Percentiles rank a stretch among this genome's conserved stretches.
phyloP scores from a whole-genome alignment of 2,113 vertebrate species.

The Microtus richardsoni region DNA sequence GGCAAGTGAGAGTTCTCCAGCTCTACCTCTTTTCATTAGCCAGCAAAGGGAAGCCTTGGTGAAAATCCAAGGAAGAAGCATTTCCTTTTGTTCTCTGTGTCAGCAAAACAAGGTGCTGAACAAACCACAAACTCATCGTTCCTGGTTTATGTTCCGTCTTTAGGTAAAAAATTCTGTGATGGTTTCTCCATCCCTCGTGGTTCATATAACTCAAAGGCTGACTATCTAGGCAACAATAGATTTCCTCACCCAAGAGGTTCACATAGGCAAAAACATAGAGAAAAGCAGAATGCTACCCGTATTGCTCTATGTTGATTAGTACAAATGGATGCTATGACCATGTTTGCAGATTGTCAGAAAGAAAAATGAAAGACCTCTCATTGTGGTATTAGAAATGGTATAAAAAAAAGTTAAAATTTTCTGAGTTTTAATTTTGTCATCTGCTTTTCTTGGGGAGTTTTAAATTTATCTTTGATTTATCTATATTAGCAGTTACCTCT shows the following conservation, averaged over 20 bases:
- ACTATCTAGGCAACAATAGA: neutral
- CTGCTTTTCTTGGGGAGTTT: neutral
- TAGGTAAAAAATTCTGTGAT: constrained; percentile 51
- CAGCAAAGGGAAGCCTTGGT: constrained; percentile 53
- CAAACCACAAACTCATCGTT: constrained; percentile 65
- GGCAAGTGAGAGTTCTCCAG: neutral
- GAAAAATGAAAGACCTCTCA: neutral
- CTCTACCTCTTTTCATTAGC: constrained; percentile 38
- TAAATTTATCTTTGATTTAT: neutral
- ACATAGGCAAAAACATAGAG: neutral
- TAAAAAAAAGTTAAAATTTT: neutral
- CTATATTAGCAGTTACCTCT: neutral
- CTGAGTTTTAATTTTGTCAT: neutral
- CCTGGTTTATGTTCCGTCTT: constrained; percentile 32
- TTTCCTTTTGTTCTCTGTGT: constrained; percentile 42
- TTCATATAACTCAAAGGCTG: constrained; percentile 11
- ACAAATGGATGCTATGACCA: neutral
- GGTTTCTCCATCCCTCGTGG: neutral
- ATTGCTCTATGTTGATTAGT: neutral
- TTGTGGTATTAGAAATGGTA: neutral
- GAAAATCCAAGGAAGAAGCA: constrained; percentile 40
- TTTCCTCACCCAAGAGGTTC: neutral
- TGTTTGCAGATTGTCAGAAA: neutral
- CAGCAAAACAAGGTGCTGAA: constrained; percentile 71
- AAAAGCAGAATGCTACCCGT: neutral